Percentiles rank a stretch among this genome's conserved stretches.
These are phyloP conservation scores for Scaptomyza caliginosa DNA, from an alignment of 2,888 invertebrate species.

Conservation along the genomic window DNA sequence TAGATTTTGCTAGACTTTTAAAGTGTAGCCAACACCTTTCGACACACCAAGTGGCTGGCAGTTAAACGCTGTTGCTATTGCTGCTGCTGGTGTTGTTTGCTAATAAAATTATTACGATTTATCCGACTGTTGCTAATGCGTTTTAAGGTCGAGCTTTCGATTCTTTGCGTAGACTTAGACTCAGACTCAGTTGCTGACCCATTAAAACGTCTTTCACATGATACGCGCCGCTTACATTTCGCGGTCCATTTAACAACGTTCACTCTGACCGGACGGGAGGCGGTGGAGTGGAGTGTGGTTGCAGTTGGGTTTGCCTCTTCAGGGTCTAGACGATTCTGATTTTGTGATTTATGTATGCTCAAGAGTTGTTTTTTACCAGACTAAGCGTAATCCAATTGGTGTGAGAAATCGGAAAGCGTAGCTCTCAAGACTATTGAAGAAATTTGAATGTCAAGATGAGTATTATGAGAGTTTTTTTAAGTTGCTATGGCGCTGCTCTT, in stretches of 20 bases:
- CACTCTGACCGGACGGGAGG: background rate
- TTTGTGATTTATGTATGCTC: conserved; percentile 69
- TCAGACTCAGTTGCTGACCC: conserved; percentile 44
- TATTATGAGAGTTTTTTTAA: background rate
- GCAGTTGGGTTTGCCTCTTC: background rate
- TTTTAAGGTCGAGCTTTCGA: conserved; percentile 64
- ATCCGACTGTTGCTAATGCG: conserved; percentile 69
- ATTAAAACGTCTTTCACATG: conserved; percentile 60
- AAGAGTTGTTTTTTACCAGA: conserved; percentile 59
- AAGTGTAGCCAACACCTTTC: conserved; percentile 65
- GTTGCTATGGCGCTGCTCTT: background rate
- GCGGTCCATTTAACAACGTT: conserved; percentile 68
- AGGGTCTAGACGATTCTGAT: conserved; percentile 35
- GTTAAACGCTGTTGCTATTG: conserved; percentile 16
- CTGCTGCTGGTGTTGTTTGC: conserved; percentile 52
- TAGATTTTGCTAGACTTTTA: conserved; percentile 63
- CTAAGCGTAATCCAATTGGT: conserved; percentile 33
- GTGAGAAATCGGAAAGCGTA: background rate
- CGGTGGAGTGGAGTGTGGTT: background rate
- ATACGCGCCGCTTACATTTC: conserved; percentile 66
- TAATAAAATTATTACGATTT: conserved; percentile 76
- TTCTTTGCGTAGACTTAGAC: background rate
- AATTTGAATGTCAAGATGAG: background rate
- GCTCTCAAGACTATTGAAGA: background rate
- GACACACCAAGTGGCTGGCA: conserved; percentile 47